Evolutionary conservation across 1,140 invertebrate species (phyloP).

Genomic region (Danaus plexippus): DNA sequence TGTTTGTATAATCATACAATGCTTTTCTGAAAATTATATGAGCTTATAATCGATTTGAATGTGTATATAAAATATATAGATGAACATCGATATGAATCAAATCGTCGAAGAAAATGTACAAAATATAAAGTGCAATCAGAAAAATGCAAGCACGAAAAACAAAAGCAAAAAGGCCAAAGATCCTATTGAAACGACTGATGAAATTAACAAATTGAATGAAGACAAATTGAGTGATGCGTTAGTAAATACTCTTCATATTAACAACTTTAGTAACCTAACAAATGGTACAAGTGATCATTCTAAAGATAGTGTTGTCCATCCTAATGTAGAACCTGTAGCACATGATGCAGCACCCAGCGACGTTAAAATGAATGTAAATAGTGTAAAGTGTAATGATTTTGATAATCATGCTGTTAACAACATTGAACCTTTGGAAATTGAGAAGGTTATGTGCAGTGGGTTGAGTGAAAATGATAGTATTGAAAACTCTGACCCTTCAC

Average conservation of each 20-base stretch:
- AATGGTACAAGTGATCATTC: conserved; percentile 63
- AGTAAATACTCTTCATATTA: conserved; percentile 61
- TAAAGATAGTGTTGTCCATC: conserved; percentile 33
- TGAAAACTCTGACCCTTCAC: conserved; percentile 23
- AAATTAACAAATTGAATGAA: conserved; percentile 50
- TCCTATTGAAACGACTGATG: conserved; percentile 49
- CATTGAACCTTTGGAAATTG: conserved; percentile 18
- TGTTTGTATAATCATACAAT: conserved; percentile 53
- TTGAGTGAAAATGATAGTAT: conserved; percentile 18
- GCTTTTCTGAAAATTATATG: conserved; percentile 45
- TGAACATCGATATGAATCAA: conserved; percentile 58
- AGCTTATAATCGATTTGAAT: conserved; percentile 54
- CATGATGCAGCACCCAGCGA: conserved; percentile 37
- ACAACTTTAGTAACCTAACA: conserved; percentile 58
- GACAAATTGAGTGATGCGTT: conserved; percentile 53
- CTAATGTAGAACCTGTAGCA: conserved; percentile 30
- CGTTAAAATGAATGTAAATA: conserved; percentile 53
- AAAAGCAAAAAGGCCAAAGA: conserved; percentile 69
- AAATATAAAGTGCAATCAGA: conserved; percentile 55
- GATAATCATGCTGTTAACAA: conserved; percentile 17
- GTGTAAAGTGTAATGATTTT: conserved; percentile 57
- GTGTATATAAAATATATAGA: conserved; percentile 63
- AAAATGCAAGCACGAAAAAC: conserved; percentile 55
- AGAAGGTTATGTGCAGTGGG: conserved; percentile 15
- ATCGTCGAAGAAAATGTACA: conserved; percentile 52